Evolutionary conservation across 2,797 vertebrate genomes (phyloP).

Genomic region (Benthosema pterotum): DNA sequence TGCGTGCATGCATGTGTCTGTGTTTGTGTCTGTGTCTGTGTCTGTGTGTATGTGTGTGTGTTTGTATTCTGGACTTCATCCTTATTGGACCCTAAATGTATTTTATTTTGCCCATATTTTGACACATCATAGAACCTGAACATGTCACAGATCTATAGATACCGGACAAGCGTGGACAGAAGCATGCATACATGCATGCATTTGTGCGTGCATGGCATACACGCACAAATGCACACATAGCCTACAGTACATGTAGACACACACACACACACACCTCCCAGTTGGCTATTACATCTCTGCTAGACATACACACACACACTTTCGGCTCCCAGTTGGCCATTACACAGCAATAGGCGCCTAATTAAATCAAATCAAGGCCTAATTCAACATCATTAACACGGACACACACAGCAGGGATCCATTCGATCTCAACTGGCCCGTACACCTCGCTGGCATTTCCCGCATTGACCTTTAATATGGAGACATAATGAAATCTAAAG

Average conservation of each 20-base stretch:
- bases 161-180: too few species aligned
- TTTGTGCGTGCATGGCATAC: too few species aligned
- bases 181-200: too few species aligned
- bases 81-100: too few species aligned
- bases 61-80: too few species aligned
- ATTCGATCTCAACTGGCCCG: slow-evolving; percentile 65
- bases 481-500: slow-evolving; percentile 80
- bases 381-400: slow-evolving; percentile 69
- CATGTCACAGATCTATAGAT: too few species aligned
- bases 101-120: too few species aligned
- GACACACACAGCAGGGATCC: slow-evolving; percentile 54
- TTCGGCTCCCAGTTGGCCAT: slow-evolving; percentile 30
- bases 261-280: slow-evolving; percentile 28
- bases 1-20: too few species aligned
- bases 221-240: too few species aligned
- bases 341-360: slow-evolving; percentile 26
- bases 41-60: too few species aligned
- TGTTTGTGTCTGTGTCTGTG: too few species aligned
- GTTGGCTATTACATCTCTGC: slow-evolving; percentile 16
- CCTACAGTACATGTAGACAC: slow-evolving; percentile 10
- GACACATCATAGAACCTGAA: too few species aligned
- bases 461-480: slow-evolving; percentile 77
- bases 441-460: slow-evolving; percentile 68
- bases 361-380: slow-evolving; percentile 66
- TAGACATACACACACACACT: slow-evolving; percentile 28